Conservation (phyloP, 2,113 vertebrate genomes). For the Carlito syrichta region DNA sequence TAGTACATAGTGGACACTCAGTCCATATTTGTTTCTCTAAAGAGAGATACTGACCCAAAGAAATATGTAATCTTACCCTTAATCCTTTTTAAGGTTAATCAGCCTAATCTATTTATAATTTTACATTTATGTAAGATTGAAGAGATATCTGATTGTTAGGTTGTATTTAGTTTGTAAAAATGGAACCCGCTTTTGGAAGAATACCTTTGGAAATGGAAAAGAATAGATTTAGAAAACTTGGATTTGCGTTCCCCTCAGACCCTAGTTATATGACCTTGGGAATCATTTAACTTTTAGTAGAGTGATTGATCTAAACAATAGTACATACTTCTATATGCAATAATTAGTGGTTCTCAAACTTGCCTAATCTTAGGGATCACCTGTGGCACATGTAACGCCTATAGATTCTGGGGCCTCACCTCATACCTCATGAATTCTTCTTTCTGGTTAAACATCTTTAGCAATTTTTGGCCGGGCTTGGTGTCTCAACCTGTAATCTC, state of each 20-base stretch:
- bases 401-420: not conserved
- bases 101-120: not conserved
- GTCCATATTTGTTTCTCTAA: not conserved
- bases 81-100: not conserved
- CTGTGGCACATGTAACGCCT: not conserved
- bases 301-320: not conserved
- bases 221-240: not conserved
- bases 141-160: not conserved
- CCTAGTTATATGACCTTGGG: not conserved
- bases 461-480: too few species aligned
- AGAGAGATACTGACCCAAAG: not conserved
- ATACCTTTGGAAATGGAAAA: not conserved
- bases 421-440: not conserved
- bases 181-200: not conserved
- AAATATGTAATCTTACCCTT: not conserved
- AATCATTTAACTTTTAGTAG: not conserved
- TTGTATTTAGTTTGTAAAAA: conserved; percentile 6
- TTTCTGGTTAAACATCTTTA: conserved; percentile 7
- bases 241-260: not conserved
- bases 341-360: not conserved
- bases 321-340: not conserved
- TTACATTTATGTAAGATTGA: not conserved
- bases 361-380: not conserved
- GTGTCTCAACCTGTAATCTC: too few species aligned
- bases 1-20: not conserved